phyloP scores from a whole-genome alignment of 2,797 vertebrate species.

The Sebastolobus altivelis region DNA sequence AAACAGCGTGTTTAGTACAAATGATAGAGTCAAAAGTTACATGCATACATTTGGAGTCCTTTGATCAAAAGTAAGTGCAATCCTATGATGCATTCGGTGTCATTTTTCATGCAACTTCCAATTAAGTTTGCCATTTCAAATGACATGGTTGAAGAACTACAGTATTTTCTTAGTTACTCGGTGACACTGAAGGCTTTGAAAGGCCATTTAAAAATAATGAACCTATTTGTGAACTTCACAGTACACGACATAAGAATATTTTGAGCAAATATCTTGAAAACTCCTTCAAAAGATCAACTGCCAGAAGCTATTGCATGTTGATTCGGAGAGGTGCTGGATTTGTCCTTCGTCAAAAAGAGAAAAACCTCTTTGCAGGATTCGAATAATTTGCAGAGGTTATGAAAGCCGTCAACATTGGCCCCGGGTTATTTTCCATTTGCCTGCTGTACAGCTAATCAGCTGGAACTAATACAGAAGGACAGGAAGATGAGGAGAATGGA shows the following conservation, averaged over 20 bases:
- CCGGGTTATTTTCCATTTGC: constrained; percentile 28
- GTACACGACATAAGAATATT: background rate
- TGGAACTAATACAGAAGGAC: constrained; percentile 45
- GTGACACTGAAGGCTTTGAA: background rate
- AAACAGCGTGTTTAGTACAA: background rate
- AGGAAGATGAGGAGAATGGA: constrained; percentile 21
- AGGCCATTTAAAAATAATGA: background rate
- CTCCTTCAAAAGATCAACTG: background rate
- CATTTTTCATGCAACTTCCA: constrained; percentile 10
- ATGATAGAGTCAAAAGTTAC: background rate
- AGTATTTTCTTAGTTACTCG: background rate
- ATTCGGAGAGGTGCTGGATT: background rate
- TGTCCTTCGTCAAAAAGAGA: constrained; percentile 21
- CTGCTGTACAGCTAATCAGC: constrained; percentile 34
- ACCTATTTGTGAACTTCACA: background rate
- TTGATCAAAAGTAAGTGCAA: constrained; percentile 9
- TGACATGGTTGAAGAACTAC: constrained; percentile 8
- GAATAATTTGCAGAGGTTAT: constrained; percentile 27
- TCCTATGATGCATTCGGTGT: background rate
- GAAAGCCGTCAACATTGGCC: constrained; percentile 5
- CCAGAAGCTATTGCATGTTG: background rate
- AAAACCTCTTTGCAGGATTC: constrained; percentile 7
- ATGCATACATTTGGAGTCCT: background rate
- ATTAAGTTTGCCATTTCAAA: constrained; percentile 37
- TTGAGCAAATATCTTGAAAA: background rate